These are phyloP conservation scores for Sebastes minor DNA, from an alignment of 2,797 vertebrate genomes.

Conservation along the genomic window DNA sequence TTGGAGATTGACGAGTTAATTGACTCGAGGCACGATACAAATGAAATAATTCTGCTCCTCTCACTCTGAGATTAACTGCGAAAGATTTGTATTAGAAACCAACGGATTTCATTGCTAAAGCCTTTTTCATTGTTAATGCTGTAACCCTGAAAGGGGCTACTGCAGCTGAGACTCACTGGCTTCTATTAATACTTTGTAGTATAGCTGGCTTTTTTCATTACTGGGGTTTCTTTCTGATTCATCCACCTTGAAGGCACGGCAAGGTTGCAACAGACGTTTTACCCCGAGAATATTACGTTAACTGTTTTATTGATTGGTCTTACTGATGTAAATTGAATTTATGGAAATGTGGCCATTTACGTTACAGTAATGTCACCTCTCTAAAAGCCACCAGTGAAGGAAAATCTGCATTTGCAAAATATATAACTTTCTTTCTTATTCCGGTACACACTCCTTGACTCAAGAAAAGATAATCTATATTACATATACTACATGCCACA, in stretches of 20 bases:
- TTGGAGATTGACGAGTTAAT: slow-evolving; percentile 15
- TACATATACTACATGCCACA: neutral
- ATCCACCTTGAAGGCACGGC: slow-evolving; percentile 17
- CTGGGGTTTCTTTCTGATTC: slow-evolving; percentile 20
- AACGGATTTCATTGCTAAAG: neutral
- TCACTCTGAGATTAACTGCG: slow-evolving; percentile 5
- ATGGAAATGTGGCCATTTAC: neutral
- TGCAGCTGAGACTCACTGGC: slow-evolving; percentile 22
- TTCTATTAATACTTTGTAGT: slow-evolving; percentile 25
- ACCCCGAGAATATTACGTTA: neutral
- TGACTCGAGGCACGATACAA: neutral
- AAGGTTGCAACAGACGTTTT: slow-evolving; percentile 18
- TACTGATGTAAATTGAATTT: neutral
- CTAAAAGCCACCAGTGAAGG: neutral
- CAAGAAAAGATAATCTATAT: neutral
- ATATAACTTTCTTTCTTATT: neutral
- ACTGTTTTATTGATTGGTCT: slow-evolving; percentile 22
- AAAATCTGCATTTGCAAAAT: neutral
- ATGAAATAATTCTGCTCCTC: neutral
- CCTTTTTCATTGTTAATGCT: neutral
- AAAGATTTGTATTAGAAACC: slow-evolving; percentile 5
- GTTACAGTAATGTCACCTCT: neutral
- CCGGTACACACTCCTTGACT: neutral
- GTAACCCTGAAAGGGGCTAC: slow-evolving; percentile 7
- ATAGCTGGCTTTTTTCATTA: slow-evolving; percentile 11